These are phyloP conservation scores for Phymastichus coffea DNA, from an alignment of 1,140 invertebrate species.

Conservation along the genomic window DNA sequence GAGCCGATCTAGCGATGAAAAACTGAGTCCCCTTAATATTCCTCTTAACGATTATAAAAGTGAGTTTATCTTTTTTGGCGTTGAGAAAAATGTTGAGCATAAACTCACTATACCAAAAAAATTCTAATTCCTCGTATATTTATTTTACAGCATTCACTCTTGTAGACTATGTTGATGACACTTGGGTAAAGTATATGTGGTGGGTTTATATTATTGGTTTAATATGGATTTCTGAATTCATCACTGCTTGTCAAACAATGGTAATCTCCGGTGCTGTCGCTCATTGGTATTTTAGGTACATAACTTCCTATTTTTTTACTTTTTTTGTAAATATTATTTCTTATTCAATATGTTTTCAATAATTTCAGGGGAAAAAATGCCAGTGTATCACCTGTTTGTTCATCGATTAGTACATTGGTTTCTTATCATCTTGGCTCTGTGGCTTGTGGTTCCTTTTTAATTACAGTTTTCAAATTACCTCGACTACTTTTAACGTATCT, in stretches of 20 bases:
- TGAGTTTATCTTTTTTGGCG: constrained; percentile 19
- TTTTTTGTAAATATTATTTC: neutral
- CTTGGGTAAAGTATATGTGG: constrained; percentile 85
- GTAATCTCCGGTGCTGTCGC: constrained; percentile 86
- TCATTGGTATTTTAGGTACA: constrained; percentile 83
- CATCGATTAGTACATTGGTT: constrained; percentile 73
- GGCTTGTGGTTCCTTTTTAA: constrained; percentile 86
- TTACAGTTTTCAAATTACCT: constrained; percentile 88
- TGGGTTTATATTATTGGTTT: constrained; percentile 88
- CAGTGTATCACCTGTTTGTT: constrained; percentile 64
- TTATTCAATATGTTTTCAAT: constrained; percentile 13
- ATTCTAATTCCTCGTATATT: neutral
- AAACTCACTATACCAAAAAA: too few species aligned
- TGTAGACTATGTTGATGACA: constrained; percentile 69
- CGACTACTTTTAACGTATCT: constrained; percentile 83
- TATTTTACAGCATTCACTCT: constrained; percentile 60
- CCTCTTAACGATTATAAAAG: constrained; percentile 30
- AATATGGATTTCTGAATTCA: constrained; percentile 89
- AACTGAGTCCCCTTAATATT: too few species aligned
- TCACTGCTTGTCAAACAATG: constrained; percentile 88
- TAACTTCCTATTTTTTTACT: neutral
- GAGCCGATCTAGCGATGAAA: too few species aligned
- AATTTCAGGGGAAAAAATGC: constrained; percentile 63
- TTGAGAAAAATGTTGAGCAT: too few species aligned
- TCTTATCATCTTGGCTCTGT: constrained; percentile 90